Evolutionary conservation across 2,888 invertebrate species (phyloP).

Genomic region (Synergus japonicus): DNA sequence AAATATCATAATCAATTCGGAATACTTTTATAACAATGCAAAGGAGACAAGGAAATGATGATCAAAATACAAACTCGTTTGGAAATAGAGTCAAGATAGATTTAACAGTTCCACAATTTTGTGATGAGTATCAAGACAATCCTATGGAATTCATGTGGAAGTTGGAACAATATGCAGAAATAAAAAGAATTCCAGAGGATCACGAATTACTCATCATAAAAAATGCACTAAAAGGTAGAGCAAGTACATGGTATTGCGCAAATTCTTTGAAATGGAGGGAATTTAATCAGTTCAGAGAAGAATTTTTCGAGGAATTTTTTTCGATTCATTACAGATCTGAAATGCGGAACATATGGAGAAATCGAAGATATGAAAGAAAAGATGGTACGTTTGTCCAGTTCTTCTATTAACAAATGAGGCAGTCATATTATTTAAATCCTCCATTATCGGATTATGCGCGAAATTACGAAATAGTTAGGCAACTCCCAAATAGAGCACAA

Average conservation of each 20-base stretch:
- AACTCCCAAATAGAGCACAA: neutral
- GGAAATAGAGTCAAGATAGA: neutral
- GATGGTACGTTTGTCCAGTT: constrained; percentile 3
- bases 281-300: neutral
- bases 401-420: neutral
- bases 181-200: neutral
- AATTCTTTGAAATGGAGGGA: neutral
- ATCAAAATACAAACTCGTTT: too few relatives aligned
- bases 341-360: neutral
- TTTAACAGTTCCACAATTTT: neutral
- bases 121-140: constrained; percentile 6
- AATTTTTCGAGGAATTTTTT: constrained; percentile 6
- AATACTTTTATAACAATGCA: too few relatives aligned
- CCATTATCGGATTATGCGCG: neutral
- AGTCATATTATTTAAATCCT: neutral
- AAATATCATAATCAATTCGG: too few relatives aligned
- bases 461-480: neutral
- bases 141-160: neutral
- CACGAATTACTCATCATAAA: neutral
- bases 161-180: neutral
- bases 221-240: neutral
- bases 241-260: neutral
- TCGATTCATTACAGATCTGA: neutral
- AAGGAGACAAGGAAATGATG: too few relatives aligned
- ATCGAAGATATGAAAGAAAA: neutral